phyloP scores from a whole-genome alignment of 2,113 vertebrate genomes.

The Poeciliopsis retropinna region DNA sequence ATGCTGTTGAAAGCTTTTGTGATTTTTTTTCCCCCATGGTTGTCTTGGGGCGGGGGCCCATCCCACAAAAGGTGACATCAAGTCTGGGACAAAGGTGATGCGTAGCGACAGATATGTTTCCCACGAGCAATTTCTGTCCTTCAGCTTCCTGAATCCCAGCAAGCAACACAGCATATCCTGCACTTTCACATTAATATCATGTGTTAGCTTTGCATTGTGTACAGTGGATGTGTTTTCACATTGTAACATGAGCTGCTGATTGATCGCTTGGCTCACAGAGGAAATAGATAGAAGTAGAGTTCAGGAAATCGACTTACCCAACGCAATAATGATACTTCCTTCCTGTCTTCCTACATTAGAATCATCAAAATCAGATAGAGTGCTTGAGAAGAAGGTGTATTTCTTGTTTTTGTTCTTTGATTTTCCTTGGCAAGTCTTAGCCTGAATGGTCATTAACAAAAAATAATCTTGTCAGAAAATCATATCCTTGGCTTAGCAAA shows the following conservation, averaged over 20 bases:
- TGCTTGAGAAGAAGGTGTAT: constrained; percentile 30
- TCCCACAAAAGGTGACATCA: constrained; percentile 42
- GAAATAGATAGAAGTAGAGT: constrained; percentile 58
- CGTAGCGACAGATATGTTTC: constrained; percentile 8
- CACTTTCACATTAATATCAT: constrained; percentile 34
- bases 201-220: constrained; percentile 22
- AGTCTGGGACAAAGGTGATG: constrained; percentile 23
- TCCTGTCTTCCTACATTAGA: constrained; percentile 58
- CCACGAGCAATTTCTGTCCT: constrained; percentile 25
- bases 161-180: constrained; percentile 24
- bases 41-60: constrained; percentile 23
- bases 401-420: constrained; percentile 20
- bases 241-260: constrained; percentile 62
- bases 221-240: constrained; percentile 25
- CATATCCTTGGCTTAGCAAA: background rate
- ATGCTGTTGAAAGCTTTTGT: constrained; percentile 15
- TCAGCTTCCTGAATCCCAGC: background rate
- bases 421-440: background rate
- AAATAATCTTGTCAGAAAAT: background rate
- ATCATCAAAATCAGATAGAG: constrained; percentile 54
- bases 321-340: constrained; percentile 68
- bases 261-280: constrained; percentile 53
- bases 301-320: constrained; percentile 70
- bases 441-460: background rate
- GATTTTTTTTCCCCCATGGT: constrained; percentile 21